phyloP scores from a whole-genome alignment of 2,888 invertebrate species.

The Rhagium mordax region DNA sequence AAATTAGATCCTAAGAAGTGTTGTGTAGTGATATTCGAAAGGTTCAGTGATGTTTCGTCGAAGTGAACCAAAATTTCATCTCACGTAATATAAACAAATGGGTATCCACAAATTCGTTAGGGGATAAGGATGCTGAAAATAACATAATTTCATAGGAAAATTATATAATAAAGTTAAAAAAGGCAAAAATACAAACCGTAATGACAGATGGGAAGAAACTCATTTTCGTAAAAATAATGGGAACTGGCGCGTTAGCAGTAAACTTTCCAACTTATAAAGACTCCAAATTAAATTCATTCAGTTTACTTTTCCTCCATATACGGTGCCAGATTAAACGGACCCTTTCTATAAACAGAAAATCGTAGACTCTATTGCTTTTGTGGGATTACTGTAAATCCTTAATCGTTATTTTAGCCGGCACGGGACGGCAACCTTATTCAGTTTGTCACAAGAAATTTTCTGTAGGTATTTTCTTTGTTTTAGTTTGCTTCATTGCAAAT shows the following conservation, averaged over 20 bases:
- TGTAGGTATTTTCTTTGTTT: background rate
- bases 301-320: background rate
- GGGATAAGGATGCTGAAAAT: too few relatives aligned
- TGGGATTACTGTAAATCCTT: constrained; percentile 17
- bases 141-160: too few relatives aligned
- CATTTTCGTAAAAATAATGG: background rate
- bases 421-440: background rate
- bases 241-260: background rate
- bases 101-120: too few relatives aligned
- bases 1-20: too few relatives aligned
- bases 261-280: background rate
- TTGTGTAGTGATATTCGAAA: too few relatives aligned
- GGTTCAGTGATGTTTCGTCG: too few relatives aligned
- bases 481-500: background rate
- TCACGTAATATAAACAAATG: too few relatives aligned
- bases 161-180: too few relatives aligned
- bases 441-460: background rate
- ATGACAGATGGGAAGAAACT: too few relatives aligned
- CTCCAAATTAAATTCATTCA: background rate
- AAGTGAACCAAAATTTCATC: too few relatives aligned
- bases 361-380: constrained; percentile 10
- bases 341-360: constrained; percentile 3
- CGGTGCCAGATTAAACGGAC: background rate
- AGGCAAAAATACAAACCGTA: too few relatives aligned
- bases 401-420: constrained; percentile 9